Conservation (phyloP, 2,888 invertebrate species). For the Lamellibrachia satsuma region DNA sequence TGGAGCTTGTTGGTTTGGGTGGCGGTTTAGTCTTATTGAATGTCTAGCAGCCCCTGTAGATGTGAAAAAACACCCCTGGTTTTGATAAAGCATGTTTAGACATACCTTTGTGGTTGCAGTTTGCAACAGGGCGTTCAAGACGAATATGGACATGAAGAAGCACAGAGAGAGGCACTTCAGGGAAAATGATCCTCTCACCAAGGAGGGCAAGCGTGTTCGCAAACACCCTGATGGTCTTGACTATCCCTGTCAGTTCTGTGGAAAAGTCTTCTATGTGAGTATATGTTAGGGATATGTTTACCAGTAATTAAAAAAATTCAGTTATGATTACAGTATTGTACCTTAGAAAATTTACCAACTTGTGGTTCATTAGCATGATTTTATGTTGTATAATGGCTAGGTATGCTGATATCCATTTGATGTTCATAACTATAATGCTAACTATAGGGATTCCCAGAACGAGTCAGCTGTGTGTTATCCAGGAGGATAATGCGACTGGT, state of each 20-base stretch:
- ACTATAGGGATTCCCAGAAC: too few relatives aligned
- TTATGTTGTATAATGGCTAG: too few relatives aligned
- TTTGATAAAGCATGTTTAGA: background rate
- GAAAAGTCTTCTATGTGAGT: constrained; percentile 31
- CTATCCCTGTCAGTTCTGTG: constrained; percentile 28
- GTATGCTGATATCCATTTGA: too few relatives aligned
- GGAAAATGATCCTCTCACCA: constrained; percentile 25
- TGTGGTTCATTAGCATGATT: too few relatives aligned
- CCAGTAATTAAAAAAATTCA: background rate
- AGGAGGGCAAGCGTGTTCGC: constrained; percentile 2
- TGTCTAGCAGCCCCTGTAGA: too few relatives aligned
- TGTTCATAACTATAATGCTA: too few relatives aligned
- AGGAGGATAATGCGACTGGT: too few relatives aligned
- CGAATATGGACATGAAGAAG: constrained; percentile 29
- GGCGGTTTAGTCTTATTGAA: too few relatives aligned
- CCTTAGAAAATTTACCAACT: too few relatives aligned
- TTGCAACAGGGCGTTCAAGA: constrained; percentile 34
- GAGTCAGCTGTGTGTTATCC: too few relatives aligned
- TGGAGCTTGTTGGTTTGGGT: too few relatives aligned
- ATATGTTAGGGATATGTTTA: background rate
- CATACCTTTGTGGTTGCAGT: constrained; percentile 26
- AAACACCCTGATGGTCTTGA: constrained; percentile 23
- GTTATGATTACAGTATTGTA: background rate
- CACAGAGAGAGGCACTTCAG: constrained; percentile 34
- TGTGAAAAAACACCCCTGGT: background rate